Evolutionary conservation across 2,888 invertebrate genomes (phyloP).

Genomic region (Lucinisca nassula): DNA sequence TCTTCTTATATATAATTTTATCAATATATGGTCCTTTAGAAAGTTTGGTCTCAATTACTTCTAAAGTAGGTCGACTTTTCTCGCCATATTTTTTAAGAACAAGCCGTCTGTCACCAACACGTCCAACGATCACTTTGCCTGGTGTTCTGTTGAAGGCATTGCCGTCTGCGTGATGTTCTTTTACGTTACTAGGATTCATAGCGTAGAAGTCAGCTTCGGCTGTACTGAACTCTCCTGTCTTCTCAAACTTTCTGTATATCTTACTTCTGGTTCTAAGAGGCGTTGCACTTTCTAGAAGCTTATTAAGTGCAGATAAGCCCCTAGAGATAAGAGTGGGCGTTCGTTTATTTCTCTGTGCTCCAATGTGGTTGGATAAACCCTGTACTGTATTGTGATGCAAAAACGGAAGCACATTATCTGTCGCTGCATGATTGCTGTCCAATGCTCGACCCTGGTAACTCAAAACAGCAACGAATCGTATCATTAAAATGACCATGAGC

Average conservation of each 20-base stretch:
- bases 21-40: not conserved
- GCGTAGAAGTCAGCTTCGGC: not conserved
- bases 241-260: not conserved
- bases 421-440: no score
- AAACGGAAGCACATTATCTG: no score
- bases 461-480: no score
- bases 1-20: not conserved
- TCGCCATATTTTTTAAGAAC: not conserved
- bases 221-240: not conserved
- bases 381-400: no score
- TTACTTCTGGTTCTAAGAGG: not conserved
- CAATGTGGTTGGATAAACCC: no score
- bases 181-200: not conserved
- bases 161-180: not conserved
- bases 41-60: not conserved
- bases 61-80: not conserved
- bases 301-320: not conserved
- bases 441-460: no score
- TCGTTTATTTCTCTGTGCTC: no score
- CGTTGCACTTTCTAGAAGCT: not conserved
- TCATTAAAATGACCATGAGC: no score
- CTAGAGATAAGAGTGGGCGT: not conserved
- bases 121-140: not conserved
- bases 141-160: not conserved
- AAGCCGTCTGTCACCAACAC: not conserved